phyloP scores from a whole-genome alignment of 2,113 vertebrate genomes.

The Indri indri region DNA sequence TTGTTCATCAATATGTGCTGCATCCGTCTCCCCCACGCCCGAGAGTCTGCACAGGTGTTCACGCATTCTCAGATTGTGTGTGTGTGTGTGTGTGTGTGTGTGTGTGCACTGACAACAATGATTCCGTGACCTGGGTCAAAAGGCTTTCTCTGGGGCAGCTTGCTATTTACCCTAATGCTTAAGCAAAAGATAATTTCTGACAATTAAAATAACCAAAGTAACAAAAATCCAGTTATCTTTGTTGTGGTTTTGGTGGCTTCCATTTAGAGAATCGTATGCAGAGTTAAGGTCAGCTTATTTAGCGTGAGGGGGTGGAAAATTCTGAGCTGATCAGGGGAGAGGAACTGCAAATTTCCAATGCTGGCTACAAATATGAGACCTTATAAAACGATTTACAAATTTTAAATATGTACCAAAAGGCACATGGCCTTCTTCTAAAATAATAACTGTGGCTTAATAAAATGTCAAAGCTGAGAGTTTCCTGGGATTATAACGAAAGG shows the following conservation, averaged over 20 bases:
- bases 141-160: neutral
- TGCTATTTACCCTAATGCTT: neutral
- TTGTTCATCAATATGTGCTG: rapidly evolving
- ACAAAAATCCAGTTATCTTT: neutral
- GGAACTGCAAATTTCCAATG: neutral
- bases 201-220: neutral
- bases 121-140: neutral
- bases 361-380: neutral
- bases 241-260: neutral
- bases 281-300: neutral
- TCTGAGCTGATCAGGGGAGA: neutral
- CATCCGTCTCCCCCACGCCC: neutral
- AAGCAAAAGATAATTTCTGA: neutral
- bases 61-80: neutral
- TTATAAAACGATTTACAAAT: neutral
- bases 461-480: neutral
- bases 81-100: neutral
- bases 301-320: neutral
- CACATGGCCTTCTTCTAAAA: neutral
- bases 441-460: neutral
- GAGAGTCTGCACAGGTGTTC: neutral
- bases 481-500: neutral
- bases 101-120: neutral
- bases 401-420: neutral
- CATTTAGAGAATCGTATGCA: neutral